These are phyloP conservation scores for Paraplagusia blochii DNA, from an alignment of 2,113 vertebrate genomes.

Conservation along the genomic window DNA sequence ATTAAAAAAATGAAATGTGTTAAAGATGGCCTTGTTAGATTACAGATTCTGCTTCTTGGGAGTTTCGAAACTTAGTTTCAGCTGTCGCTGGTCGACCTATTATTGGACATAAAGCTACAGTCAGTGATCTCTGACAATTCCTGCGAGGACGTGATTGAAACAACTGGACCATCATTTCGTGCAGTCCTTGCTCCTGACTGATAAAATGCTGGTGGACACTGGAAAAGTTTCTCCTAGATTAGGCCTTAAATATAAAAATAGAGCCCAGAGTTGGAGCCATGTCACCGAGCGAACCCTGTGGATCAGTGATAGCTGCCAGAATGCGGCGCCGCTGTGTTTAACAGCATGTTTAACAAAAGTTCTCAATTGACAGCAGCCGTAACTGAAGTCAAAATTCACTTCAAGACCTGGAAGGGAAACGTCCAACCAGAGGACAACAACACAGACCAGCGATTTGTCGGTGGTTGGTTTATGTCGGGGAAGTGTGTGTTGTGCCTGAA, in stretches of 20 bases:
- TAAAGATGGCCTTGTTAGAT: conserved; percentile 73
- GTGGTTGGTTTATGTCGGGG: conserved; percentile 1
- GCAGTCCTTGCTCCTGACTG: background rate
- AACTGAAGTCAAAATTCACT: background rate
- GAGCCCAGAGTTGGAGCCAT: background rate
- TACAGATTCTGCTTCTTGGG: conserved; percentile 15
- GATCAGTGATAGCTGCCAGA: background rate
- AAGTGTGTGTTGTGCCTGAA: no score
- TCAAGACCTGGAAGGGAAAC: background rate
- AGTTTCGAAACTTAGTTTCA: no score
- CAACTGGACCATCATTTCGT: background rate
- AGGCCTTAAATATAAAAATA: background rate
- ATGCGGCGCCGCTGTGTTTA: background rate
- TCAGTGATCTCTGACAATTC: no score
- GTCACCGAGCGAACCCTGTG: background rate
- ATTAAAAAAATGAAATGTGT: conserved; percentile 18
- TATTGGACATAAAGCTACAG: no score
- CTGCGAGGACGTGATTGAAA: background rate
- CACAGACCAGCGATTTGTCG: background rate
- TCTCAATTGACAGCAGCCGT: background rate
- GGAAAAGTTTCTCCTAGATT: background rate
- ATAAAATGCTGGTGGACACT: background rate
- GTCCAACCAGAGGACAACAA: background rate
- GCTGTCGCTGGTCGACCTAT: no score
- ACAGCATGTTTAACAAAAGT: background rate